Percentiles rank a stretch among this genome's conserved stretches.
Conservation (phyloP, 2,113 vertebrate species). For the Gnathonemus echidnorhynchus region DNA sequence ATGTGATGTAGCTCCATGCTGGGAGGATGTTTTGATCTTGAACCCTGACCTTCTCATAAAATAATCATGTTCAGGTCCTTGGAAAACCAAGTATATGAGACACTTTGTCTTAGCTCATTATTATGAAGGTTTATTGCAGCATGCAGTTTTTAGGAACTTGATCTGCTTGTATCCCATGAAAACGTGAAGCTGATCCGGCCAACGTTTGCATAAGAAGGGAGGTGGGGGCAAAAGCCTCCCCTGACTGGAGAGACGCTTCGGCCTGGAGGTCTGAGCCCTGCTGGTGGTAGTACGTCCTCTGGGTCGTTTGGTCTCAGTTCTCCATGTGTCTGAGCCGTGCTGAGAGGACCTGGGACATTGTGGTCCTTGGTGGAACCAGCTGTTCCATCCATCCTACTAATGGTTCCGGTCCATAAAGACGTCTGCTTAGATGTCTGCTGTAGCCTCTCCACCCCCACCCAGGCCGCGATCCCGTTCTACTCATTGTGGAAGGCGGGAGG, state of each 20-base stretch:
- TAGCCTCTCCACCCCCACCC: neutral
- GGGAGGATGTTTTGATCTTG: neutral
- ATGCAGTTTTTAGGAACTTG: neutral
- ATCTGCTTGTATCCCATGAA: neutral
- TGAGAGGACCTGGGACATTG: neutral
- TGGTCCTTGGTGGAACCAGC: neutral
- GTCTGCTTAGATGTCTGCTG: neutral
- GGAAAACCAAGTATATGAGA: neutral
- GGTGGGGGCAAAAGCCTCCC: neutral
- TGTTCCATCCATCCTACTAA: neutral
- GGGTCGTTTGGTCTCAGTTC: neutral
- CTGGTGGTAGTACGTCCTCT: neutral
- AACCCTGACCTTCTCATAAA: neutral
- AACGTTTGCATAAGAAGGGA: neutral
- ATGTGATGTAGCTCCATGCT: slow-evolving; percentile 13
- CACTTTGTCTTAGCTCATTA: neutral
- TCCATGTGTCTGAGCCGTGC: neutral
- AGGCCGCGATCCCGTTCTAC: neutral
- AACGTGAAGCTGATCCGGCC: neutral
- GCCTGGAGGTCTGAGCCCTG: neutral
- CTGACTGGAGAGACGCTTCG: neutral
- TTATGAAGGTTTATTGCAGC: neutral
- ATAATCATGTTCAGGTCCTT: neutral
- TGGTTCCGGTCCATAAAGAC: neutral
- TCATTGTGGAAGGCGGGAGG: neutral